These are phyloP conservation scores for Oophaga pumilio DNA, from an alignment of 2,113 vertebrate species.

Conservation along the genomic window DNA sequence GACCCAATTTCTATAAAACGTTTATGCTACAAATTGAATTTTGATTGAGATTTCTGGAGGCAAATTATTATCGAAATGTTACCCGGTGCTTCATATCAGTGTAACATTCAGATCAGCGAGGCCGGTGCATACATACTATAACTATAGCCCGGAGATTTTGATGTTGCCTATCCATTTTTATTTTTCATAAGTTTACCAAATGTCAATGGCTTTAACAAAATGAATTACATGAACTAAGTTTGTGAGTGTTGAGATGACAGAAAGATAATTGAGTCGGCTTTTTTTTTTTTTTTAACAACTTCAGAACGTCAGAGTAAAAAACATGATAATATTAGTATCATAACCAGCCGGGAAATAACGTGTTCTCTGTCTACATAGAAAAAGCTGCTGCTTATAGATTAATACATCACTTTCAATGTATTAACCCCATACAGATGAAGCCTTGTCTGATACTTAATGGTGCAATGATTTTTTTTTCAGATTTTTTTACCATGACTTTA, in stretches of 20 bases:
- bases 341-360: background rate
- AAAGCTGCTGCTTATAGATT: background rate
- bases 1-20: background rate
- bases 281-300: slow-evolving; percentile 14
- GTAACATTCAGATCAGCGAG: background rate
- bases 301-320: slow-evolving; percentile 27
- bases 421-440: background rate
- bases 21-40: background rate
- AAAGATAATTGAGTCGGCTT: slow-evolving; percentile 18
- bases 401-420: background rate
- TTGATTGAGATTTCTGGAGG: background rate
- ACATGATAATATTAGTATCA: background rate
- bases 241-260: slow-evolving; percentile 6
- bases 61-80: background rate
- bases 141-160: slow-evolving; percentile 8
- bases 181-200: slow-evolving; percentile 27
- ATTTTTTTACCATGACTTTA: too few species aligned
- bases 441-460: too few species aligned
- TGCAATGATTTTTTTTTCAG: too few species aligned
- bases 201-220: slow-evolving; percentile 13
- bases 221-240: background rate
- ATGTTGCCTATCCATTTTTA: background rate
- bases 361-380: background rate
- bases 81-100: background rate
- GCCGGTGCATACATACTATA: background rate